These are phyloP conservation scores for Ceyx cyanopectus DNA, from an alignment of 2,113 vertebrate genomes.

Conservation along the genomic window DNA sequence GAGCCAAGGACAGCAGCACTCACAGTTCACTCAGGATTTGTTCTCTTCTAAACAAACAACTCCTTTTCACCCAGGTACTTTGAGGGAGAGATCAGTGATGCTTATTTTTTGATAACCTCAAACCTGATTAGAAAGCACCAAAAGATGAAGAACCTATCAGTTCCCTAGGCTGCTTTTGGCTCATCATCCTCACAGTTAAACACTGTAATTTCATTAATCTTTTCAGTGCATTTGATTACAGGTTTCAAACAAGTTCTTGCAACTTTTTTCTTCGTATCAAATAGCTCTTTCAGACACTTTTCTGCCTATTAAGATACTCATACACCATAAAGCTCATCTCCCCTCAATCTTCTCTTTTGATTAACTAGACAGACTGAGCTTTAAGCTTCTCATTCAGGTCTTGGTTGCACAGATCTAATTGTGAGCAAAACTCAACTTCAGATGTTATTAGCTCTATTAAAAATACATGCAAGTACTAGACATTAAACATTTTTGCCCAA, in stretches of 20 bases:
- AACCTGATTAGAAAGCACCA: constrained; percentile 16
- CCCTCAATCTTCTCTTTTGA: constrained; percentile 36
- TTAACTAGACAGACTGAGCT: constrained; percentile 52
- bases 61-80: neutral
- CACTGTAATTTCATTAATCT: constrained; percentile 49
- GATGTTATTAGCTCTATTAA: constrained; percentile 63
- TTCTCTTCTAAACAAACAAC: neutral
- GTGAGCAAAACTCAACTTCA: constrained; percentile 68
- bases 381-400: constrained; percentile 34
- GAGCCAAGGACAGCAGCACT: neutral
- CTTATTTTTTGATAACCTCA: neutral
- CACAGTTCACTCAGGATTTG: rapidly evolving
- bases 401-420: constrained; percentile 56
- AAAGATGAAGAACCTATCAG: neutral
- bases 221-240: constrained; percentile 19
- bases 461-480: constrained; percentile 65
- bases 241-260: constrained; percentile 26
- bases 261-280: constrained; percentile 27
- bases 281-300: constrained; percentile 20
- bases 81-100: neutral
- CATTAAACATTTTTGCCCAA: constrained; percentile 56
- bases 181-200: constrained; percentile 30
- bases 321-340: neutral
- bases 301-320: constrained; percentile 20
- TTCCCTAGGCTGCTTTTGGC: neutral